A percentile compares a stretch with the other conserved stretches of the same genome.
Conservation (phyloP, 1,140 invertebrate species). For the Coelopa frigida region DNA sequence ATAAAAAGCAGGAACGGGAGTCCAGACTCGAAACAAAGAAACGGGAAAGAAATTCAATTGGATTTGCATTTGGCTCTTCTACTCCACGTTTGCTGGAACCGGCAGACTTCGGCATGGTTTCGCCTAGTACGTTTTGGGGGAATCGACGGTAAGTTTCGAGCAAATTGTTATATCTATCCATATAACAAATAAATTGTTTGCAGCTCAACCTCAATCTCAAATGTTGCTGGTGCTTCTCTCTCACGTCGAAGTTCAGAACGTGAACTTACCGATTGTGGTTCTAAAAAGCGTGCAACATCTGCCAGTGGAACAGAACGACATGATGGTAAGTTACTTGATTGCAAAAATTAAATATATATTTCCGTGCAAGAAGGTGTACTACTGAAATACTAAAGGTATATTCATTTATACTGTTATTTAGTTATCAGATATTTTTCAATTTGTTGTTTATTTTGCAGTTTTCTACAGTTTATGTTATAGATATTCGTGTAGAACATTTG, state of each 20-base stretch:
- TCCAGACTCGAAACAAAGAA: slow-evolving; percentile 69
- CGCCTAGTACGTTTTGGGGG: slow-evolving; percentile 63
- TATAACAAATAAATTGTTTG: slow-evolving; percentile 16
- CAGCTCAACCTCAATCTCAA: slow-evolving; percentile 78
- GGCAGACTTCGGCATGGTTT: slow-evolving; percentile 56
- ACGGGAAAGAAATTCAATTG: slow-evolving; percentile 57
- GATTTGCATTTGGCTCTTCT: slow-evolving; percentile 82
- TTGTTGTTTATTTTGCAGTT: too few species aligned
- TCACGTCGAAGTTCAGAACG: slow-evolving; percentile 74
- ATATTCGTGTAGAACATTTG: too few species aligned
- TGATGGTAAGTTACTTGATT: slow-evolving; percentile 60
- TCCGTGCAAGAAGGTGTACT: too few species aligned
- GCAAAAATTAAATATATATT: too few species aligned
- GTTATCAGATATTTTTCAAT: slow-evolving; percentile 1
- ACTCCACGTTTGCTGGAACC: slow-evolving; percentile 79
- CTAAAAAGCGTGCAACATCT: slow-evolving; percentile 73
- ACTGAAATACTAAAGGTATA: too few species aligned
- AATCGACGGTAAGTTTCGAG: slow-evolving; percentile 53
- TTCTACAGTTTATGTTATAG: too few species aligned
- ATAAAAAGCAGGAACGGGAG: slow-evolving; percentile 57
- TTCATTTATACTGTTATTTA: too few species aligned
- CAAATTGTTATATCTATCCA: not conserved
- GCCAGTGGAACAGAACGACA: slow-evolving; percentile 65
- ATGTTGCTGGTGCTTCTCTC: slow-evolving; percentile 66
- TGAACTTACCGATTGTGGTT: slow-evolving; percentile 67